Evolutionary conservation across 1,140 invertebrate genomes (phyloP).

Genomic region (Drosophila nebulosa): DNA sequence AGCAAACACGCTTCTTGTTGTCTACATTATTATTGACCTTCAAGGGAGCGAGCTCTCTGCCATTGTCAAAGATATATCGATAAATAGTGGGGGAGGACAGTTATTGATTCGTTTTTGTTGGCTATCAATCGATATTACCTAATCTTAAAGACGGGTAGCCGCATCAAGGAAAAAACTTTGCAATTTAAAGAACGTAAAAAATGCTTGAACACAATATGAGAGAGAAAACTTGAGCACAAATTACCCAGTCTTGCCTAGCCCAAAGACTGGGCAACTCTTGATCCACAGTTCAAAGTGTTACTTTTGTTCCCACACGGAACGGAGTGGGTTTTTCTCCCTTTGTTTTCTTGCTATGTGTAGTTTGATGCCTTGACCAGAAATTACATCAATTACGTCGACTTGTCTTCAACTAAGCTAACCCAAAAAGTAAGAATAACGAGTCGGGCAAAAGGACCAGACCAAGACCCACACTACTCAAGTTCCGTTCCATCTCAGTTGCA

Average conservation of each 20-base stretch:
- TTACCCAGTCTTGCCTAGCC: not conserved
- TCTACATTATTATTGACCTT: slow-evolving; percentile 70
- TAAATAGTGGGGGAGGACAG: slow-evolving; percentile 15
- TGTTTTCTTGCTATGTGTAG: slow-evolving; percentile 30
- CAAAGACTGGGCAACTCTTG: not conserved
- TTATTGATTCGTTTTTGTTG: slow-evolving; percentile 58
- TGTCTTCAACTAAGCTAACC: slow-evolving; percentile 65
- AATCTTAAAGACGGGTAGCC: slow-evolving; percentile 33
- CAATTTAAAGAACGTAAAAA: not conserved
- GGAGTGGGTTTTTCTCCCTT: not conserved
- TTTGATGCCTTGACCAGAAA: slow-evolving; percentile 65
- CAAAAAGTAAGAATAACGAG: slow-evolving; percentile 76
- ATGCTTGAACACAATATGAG: not conserved
- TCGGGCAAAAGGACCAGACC: slow-evolving; percentile 40
- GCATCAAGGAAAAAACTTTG: slow-evolving; percentile 3
- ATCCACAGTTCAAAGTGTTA: slow-evolving; percentile 20
- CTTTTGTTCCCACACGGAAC: not conserved
- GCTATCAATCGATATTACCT: slow-evolving; percentile 51
- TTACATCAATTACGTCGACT: slow-evolving; percentile 73
- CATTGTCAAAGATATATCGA: slow-evolving; percentile 29
- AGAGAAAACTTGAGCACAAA: not conserved
- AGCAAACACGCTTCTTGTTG: slow-evolving; percentile 40
- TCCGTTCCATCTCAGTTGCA: slow-evolving; percentile 4
- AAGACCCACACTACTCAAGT: slow-evolving; percentile 45
- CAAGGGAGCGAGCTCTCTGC: slow-evolving; percentile 22